Percentiles rank a stretch among this genome's conserved stretches.
These are phyloP conservation scores for Danionella cerebrum DNA, from an alignment of 2,113 vertebrate species.

Conservation along the genomic window DNA sequence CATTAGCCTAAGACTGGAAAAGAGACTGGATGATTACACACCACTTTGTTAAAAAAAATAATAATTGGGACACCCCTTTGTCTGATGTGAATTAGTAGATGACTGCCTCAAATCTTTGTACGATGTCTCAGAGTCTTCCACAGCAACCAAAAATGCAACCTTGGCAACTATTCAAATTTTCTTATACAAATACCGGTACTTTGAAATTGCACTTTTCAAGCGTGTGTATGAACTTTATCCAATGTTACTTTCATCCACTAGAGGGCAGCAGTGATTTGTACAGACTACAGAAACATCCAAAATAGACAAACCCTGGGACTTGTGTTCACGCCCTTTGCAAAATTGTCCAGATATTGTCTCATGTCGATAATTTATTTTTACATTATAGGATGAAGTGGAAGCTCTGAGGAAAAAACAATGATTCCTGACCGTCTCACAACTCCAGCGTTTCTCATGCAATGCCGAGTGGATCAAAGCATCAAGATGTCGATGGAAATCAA, in stretches of 20 bases:
- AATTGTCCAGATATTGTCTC: neutral
- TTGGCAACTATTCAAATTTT: too few relatives aligned
- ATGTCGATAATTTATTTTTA: neutral
- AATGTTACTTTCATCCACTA: neutral
- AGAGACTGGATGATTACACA: too few relatives aligned
- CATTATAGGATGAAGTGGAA: constrained; percentile 58
- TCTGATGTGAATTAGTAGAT: too few relatives aligned
- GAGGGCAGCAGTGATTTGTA: constrained; percentile 4
- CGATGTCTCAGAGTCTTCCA: too few relatives aligned
- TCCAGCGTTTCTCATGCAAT: neutral
- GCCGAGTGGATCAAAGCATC: too few relatives aligned
- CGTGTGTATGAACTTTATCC: neutral
- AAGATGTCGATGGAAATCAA: too few relatives aligned
- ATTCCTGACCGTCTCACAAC: neutral
- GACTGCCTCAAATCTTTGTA: too few relatives aligned
- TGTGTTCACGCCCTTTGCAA: neutral
- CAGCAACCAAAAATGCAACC: too few relatives aligned
- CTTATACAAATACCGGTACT: too few relatives aligned
- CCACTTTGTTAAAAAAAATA: too few relatives aligned
- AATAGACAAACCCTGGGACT: neutral
- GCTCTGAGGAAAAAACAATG: constrained; percentile 49
- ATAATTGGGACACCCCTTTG: too few relatives aligned
- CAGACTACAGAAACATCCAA: neutral
- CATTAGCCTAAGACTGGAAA: neutral
- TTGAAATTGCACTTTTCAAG: neutral